Evolutionary conservation across 2,797 vertebrate genomes (phyloP).

Genomic region (Gymnoscopelus microlampas): DNA sequence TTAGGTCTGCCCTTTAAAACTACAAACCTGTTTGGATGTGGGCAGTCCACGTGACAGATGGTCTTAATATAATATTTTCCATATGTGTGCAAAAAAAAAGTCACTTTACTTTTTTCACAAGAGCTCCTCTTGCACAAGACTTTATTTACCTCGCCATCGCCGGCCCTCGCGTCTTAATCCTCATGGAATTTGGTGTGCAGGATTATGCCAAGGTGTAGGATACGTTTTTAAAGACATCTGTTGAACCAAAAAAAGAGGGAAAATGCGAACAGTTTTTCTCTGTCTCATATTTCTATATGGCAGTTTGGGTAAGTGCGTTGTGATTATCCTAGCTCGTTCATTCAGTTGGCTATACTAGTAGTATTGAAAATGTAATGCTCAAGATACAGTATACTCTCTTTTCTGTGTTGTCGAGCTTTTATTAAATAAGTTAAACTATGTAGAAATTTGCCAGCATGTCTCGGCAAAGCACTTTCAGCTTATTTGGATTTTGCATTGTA

Average conservation of each 20-base stretch:
- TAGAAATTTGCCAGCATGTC: too few relatives aligned
- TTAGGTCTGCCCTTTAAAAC: constrained; percentile 32
- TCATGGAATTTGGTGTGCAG: constrained; percentile 27
- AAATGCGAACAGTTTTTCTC: constrained; percentile 70
- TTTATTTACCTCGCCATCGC: constrained; percentile 32
- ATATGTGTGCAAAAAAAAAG: constrained; percentile 72
- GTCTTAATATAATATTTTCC: constrained; percentile 78
- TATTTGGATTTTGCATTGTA: too few relatives aligned
- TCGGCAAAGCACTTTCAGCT: too few relatives aligned
- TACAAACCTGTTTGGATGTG: constrained; percentile 42
- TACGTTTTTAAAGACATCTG: constrained; percentile 5
- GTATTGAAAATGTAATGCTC: not conserved
- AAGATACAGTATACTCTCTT: not conserved
- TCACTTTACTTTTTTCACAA: constrained; percentile 58
- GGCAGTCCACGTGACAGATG: constrained; percentile 70
- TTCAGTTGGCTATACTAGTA: constrained; percentile 4
- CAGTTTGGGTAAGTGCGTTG: constrained; percentile 70
- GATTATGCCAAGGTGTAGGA: constrained; percentile 15
- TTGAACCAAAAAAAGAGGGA: constrained; percentile 26
- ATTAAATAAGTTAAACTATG: too few relatives aligned
- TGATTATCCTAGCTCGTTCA: not conserved
- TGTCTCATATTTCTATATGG: constrained; percentile 57
- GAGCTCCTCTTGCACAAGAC: constrained; percentile 64
- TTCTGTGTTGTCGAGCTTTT: constrained; percentile 4
- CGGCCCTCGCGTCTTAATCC: constrained; percentile 26